Percentiles rank a stretch among this genome's conserved stretches.
phyloP scores from a whole-genome alignment of 2,113 vertebrate genomes.

The Dicrurus megarhynchus region DNA sequence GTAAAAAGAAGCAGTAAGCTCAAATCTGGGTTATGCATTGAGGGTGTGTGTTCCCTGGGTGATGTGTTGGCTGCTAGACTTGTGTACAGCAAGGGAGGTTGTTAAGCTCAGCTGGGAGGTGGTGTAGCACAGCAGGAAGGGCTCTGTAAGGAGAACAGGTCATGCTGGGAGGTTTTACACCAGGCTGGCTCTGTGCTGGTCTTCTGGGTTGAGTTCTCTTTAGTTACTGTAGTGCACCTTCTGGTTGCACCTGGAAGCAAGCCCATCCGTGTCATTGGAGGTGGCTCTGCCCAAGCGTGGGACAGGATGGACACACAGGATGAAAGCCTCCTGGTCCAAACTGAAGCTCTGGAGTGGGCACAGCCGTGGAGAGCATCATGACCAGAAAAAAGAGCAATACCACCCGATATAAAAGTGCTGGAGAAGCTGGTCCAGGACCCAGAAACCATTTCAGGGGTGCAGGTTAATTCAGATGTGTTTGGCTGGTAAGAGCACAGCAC shows the following conservation, averaged over 20 bases:
- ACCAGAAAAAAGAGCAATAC: not conserved
- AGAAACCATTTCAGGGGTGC: not conserved
- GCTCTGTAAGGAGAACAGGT: not conserved
- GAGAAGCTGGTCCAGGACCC: not conserved
- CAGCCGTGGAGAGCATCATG: not conserved
- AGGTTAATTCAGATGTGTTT: not conserved
- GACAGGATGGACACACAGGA: accelerated
- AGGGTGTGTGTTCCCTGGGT: not conserved
- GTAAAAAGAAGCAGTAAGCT: not conserved
- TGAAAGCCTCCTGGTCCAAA: not conserved
- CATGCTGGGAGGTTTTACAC: not conserved
- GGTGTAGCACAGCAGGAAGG: not conserved
- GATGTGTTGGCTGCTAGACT: not conserved
- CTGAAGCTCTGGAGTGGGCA: not conserved
- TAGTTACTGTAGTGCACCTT: not conserved
- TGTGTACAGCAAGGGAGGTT: not conserved
- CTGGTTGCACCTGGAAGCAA: not conserved
- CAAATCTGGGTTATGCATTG: not conserved
- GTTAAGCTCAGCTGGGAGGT: not conserved
- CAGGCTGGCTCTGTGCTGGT: not conserved
- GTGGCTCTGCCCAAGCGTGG: not conserved
- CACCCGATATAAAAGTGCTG: not conserved
- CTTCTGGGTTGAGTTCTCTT: not conserved
- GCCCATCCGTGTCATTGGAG: accelerated
- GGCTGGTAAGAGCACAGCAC: not conserved